Base-by-base conservation (phyloP, 2,797 vertebrate genomes). In the Bryconaethiops microstoma region DNA sequence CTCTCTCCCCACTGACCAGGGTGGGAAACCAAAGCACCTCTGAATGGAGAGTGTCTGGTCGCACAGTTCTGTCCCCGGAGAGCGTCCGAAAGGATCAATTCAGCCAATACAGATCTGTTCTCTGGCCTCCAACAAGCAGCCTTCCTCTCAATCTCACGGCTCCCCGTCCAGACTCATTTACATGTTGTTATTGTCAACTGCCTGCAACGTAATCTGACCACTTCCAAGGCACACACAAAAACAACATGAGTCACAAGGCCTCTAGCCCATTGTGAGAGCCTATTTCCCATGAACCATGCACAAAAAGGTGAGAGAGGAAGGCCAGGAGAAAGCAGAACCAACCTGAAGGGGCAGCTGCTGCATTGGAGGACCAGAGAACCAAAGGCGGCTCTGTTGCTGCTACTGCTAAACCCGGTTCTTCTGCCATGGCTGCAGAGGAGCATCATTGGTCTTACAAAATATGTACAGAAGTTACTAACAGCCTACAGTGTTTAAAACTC, bases 171-270 rank as follows among this genome's bases (percentile, higher is more conserved):
- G 81, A 83, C 86, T 87, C 81, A 87, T 87, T 87, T 87, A 81
- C 82, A 87, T 87, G 83, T 83, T 85, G 83, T 85, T 83, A 92
- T 92, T 90, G 89, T 88, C 87, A 87, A 87, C 84, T 88, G 87
- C 87, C 84, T 89, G 90, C 80, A 83, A 84, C 71, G 86, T 86
- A 88, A 88, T 83, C 89, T 86, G 83, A 88, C 84, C 84, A 86
- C 86, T 91, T 90, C 90, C 86, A 85, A 76, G 83, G 86, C 89
- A 87, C 90, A 88, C 87, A 88, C 87, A 87, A 87, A 86, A 87
- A 86, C 85, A 77, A 79, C 85, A 85, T 88, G 86, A 87, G 84
- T 87, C 88, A 84, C 87, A 77, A 76, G 74, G 76, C 76, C 83
- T 83, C 75, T 52, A 50, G 63, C 35, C 84, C 68, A 87, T 89